phyloP scores from a whole-genome alignment of 37 sponge, comb jelly and placozoan genomes.

The Axinella damicornis region DNA sequence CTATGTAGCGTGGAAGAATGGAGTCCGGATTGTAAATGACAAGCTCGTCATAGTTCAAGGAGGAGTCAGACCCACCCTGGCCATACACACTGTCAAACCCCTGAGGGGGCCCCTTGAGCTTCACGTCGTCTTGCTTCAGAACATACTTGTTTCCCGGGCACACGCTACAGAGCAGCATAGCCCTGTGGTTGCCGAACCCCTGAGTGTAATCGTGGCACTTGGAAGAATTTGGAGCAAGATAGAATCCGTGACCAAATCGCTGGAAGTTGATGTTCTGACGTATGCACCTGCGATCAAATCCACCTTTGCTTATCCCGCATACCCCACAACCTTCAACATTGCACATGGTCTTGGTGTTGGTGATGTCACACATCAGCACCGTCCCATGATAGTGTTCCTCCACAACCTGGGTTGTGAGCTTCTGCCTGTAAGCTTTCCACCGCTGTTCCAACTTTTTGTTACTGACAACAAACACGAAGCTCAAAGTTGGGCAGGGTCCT shows the following conservation, averaged over 20 bases:
- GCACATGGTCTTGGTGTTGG: slow-evolving; percentile 34
- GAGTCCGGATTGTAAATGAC: slow-evolving; percentile 59
- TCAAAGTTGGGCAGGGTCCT: slow-evolving; percentile 20
- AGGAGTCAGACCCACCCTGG: slow-evolving; percentile 11
- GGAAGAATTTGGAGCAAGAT: slow-evolving; percentile 83
- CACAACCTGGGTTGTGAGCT: not conserved
- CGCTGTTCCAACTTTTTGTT: not conserved
- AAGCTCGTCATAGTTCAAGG: slow-evolving; percentile 73
- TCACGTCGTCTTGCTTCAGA: slow-evolving; percentile 29
- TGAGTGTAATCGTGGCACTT: slow-evolving; percentile 88
- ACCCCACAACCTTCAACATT: slow-evolving; percentile 55
- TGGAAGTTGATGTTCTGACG: slow-evolving; percentile 53
- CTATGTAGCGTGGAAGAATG: slow-evolving; percentile 66
- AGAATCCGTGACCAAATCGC: slow-evolving; percentile 84
- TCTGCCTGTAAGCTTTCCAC: not conserved
- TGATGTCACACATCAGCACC: slow-evolving; percentile 64
- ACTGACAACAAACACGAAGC: not conserved
- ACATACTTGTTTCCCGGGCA: slow-evolving; percentile 68
- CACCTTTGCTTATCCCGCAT: slow-evolving; percentile 66
- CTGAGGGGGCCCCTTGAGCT: slow-evolving; percentile 53
- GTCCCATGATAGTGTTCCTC: slow-evolving; percentile 85
- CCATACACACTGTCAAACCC: slow-evolving; percentile 76
- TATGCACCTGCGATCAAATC: slow-evolving; percentile 47
- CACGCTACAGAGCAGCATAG: slow-evolving; percentile 75
- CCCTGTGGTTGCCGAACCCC: slow-evolving; percentile 55